These are phyloP conservation scores for Peromyscus eremicus DNA, from an alignment of 2,797 vertebrate species.

Conservation along the genomic window DNA sequence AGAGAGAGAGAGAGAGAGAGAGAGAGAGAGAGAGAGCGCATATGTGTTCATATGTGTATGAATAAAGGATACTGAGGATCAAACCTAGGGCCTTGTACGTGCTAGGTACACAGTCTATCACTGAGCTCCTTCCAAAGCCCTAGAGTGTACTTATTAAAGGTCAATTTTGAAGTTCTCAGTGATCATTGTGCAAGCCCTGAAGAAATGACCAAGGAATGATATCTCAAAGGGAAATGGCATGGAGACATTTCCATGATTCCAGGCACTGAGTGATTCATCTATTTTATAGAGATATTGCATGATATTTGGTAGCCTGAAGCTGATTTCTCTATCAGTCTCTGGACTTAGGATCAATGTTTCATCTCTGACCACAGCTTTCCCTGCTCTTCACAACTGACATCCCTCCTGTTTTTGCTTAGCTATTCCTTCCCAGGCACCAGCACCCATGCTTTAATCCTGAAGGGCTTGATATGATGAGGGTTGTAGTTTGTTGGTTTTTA, in stretches of 20 bases:
- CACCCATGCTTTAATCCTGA: not conserved
- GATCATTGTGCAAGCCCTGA: not conserved
- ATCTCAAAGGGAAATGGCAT: not conserved
- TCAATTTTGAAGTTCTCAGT: not conserved
- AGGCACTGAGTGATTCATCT: not conserved
- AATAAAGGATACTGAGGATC: not conserved
- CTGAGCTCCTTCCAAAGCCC: not conserved
- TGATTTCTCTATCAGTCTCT: not conserved
- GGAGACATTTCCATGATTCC: not conserved
- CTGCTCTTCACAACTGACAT: not conserved
- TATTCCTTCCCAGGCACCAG: not conserved
- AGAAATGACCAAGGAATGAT: not conserved
- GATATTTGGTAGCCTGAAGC: not conserved
- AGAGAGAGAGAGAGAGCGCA: not conserved
- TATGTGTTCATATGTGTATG: not conserved
- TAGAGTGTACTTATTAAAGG: not conserved
- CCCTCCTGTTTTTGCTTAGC: not conserved
- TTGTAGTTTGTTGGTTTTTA: no score
- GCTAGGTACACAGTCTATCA: not conserved
- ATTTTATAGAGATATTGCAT: not conserved
- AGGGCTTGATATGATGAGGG: not conserved
- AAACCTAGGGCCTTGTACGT: not conserved
- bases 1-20: no score
- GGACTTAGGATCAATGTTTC: not conserved
- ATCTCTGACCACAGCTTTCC: not conserved